A percentile compares a stretch with the other conserved stretches of the same genome.
Conservation (phyloP, 2,888 invertebrate genomes). For the Cosmopolites sordidus region DNA sequence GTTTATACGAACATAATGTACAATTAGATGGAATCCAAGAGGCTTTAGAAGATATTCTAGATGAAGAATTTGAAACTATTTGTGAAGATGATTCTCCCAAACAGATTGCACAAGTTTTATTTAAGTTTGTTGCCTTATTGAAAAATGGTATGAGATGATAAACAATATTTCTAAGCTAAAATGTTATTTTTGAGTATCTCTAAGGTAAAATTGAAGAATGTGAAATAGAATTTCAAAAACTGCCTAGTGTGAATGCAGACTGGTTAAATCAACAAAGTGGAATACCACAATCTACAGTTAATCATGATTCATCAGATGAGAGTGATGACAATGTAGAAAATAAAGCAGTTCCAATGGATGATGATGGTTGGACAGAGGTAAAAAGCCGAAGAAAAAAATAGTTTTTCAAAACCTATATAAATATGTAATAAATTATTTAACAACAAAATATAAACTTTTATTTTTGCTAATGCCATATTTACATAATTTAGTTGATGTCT, state of each 20-base stretch:
- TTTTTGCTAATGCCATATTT: slow-evolving; percentile 1
- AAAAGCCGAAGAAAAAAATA: slow-evolving; percentile 45
- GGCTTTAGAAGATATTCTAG: slow-evolving; percentile 65
- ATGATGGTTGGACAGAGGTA: slow-evolving; percentile 67
- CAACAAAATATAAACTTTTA: not conserved
- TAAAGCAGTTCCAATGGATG: slow-evolving; percentile 33
- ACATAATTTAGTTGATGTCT: slow-evolving; percentile 35
- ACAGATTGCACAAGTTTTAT: slow-evolving; percentile 58
- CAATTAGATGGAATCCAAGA: slow-evolving; percentile 59
- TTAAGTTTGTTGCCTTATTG: slow-evolving; percentile 55
- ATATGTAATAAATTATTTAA: too few species aligned
- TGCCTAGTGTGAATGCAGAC: slow-evolving; percentile 54
- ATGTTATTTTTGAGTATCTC: not conserved
- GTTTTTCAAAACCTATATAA: too few species aligned
- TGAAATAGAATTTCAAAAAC: slow-evolving; percentile 54
- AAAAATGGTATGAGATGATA: slow-evolving; percentile 43
- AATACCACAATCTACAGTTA: not conserved
- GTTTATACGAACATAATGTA: slow-evolving; percentile 54
- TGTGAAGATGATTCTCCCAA: slow-evolving; percentile 68
- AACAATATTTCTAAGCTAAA: not conserved
- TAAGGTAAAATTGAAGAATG: slow-evolving; percentile 53
- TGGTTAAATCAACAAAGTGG: slow-evolving; percentile 31
- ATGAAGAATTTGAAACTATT: slow-evolving; percentile 68
- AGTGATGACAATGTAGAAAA: slow-evolving; percentile 7
- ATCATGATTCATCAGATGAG: slow-evolving; percentile 10